These are phyloP conservation scores for Caenorhabditis auriculariae DNA, from an alignment of 2,888 invertebrate species.

Conservation along the genomic window DNA sequence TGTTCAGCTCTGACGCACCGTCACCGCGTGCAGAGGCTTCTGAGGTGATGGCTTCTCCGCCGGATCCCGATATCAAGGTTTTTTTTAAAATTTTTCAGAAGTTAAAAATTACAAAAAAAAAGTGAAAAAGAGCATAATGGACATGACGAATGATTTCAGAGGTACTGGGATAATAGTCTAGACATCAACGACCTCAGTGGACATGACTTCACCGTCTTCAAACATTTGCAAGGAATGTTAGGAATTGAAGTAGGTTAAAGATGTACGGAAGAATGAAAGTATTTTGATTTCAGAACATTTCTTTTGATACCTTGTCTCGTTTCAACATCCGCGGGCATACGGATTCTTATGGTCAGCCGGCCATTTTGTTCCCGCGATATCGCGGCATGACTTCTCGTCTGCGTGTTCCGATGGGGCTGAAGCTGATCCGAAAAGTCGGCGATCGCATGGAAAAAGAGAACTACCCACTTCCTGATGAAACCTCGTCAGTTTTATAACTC, in stretches of 20 bases:
- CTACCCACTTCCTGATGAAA: slow-evolving; percentile 51
- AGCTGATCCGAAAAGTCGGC: slow-evolving; percentile 56
- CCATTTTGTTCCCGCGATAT: slow-evolving; percentile 58
- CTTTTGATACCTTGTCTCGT: slow-evolving; percentile 51
- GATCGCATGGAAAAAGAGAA: slow-evolving; percentile 61
- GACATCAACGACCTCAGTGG: slow-evolving; percentile 36
- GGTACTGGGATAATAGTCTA: slow-evolving; percentile 40
- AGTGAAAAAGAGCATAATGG: not conserved
- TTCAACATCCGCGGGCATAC: slow-evolving; percentile 58
- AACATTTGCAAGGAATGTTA: slow-evolving; percentile 48
- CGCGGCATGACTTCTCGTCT: slow-evolving; percentile 53
- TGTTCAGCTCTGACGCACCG: slow-evolving; percentile 38
- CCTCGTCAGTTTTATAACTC: slow-evolving; percentile 18
- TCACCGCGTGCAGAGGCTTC: slow-evolving; percentile 31
- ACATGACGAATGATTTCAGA: slow-evolving; percentile 2
- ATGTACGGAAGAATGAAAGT: not conserved
- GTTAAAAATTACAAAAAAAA: too few relatives aligned
- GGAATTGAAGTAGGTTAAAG: slow-evolving; percentile 51
- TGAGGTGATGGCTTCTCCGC: slow-evolving; percentile 20
- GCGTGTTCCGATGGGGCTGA: slow-evolving; percentile 54
- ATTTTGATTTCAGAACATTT: slow-evolving; percentile 45
- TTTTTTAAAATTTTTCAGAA: too few relatives aligned
- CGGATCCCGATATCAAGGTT: slow-evolving; percentile 32
- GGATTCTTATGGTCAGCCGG: slow-evolving; percentile 59
- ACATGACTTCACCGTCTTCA: slow-evolving; percentile 30